These are phyloP conservation scores for Hydrozoanthus tunicans DNA, from an alignment of 64 coral and sea anemone species.

Conservation along the genomic window DNA sequence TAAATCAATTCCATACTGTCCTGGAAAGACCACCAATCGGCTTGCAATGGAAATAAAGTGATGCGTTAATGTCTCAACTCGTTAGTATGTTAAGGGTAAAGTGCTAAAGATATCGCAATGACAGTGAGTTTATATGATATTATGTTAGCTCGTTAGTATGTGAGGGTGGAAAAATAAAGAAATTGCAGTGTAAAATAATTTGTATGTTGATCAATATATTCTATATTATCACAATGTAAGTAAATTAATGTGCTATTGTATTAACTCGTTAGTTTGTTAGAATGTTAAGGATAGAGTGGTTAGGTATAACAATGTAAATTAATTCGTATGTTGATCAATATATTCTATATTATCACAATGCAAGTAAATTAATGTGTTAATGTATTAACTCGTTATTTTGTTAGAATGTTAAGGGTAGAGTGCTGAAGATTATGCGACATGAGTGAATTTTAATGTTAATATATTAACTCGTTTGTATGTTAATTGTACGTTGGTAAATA, in stretches of 20 bases:
- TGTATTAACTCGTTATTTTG: background rate
- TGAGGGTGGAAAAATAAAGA: background rate
- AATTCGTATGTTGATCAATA: background rate
- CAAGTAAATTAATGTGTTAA: background rate
- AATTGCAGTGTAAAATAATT: background rate
- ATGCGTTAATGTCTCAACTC: background rate
- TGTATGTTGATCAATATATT: background rate
- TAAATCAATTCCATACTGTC: background rate
- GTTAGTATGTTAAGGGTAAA: background rate
- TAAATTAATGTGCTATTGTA: background rate
- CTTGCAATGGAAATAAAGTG: background rate
- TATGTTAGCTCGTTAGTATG: background rate
- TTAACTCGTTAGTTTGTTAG: conserved; percentile 3
- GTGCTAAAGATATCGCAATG: background rate
- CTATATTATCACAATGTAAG: background rate
- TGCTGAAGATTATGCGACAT: too few relatives aligned
- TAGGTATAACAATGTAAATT: too few relatives aligned
- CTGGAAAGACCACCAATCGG: too few relatives aligned
- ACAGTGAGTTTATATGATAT: background rate
- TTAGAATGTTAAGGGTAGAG: background rate
- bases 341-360: background rate
- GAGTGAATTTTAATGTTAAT: background rate
- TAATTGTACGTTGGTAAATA: background rate
- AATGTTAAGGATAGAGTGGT: background rate
- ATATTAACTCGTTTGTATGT: background rate